Base-by-base conservation (phyloP, 2,113 vertebrate species). In the Channa maculata region DNA sequence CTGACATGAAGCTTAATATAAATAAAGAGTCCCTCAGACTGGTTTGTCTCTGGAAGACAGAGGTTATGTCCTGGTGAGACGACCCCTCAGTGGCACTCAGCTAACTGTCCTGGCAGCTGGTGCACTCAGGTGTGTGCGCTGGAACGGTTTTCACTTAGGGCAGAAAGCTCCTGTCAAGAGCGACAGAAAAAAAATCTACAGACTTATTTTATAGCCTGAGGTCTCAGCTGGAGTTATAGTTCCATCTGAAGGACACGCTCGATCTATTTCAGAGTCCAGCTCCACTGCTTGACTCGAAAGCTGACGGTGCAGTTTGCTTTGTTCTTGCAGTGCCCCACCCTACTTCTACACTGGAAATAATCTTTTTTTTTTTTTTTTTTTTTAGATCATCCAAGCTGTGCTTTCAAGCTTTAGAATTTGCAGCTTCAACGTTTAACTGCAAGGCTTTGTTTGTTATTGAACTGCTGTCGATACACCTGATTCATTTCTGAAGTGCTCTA, bases 141-240 rank as follows among this genome's bases (percentile, higher is more conserved):
- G 34, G 63, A 63, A 9, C 24, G 49, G 39, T 48, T 41, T 43
- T 5, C 46, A 64, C 57, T 0, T 53, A 5, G 3, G 58, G 38
- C 52, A 73, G 14, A 68, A 60, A 77, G n/a, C n/a, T 5, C n/a
- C 33, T 37, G 48, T 44, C 50, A 50, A 24, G 33, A 51, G 54
- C 52, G 38, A 5, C 48, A 59, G 41, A 44, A 12, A 66, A 65
- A 24, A 24, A 24, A 24, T 37, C 54, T 36, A 72, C 71, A 62
- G 37, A 4, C 77, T 64, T 52, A 63, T 66, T 55, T 83, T 24
- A 51, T 24, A 36, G 50, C 73, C 62, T 59, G 11, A 71, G 62
- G 80, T 80, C n/a, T 71, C 65, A 71, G 13, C 38, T 45, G 52
- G 43, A 65, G 37, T 54, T 52, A 52, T 59, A 5, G 39, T n/a